A percentile compares a stretch with the other conserved stretches of the same genome.
Evolutionary conservation across 2,888 invertebrate genomes (phyloP).

Genomic region (Drosophila differens): DNA sequence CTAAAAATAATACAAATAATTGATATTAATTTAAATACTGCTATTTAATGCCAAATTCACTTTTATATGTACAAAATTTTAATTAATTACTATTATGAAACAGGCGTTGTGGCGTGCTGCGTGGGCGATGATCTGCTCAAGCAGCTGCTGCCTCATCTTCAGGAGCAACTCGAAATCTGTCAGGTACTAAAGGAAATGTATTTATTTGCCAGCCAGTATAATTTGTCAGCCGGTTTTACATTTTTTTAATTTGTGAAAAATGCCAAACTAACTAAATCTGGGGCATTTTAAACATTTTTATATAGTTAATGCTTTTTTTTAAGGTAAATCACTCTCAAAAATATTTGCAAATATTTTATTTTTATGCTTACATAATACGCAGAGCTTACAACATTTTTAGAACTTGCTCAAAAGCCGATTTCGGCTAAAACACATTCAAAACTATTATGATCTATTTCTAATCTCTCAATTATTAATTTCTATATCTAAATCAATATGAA

Average conservation of each 20-base stretch:
- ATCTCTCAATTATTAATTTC: not conserved
- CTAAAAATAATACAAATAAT: not conserved
- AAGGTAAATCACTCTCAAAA: not conserved
- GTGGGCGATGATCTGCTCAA: conserved; percentile 97
- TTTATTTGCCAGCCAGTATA: not conserved
- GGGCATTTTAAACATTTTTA: not conserved
- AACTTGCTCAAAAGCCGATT: not conserved
- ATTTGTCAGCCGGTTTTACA: not conserved
- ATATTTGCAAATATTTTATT: not conserved
- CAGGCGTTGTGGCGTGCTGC: conserved; percentile 94
- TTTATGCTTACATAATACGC: too few relatives aligned
- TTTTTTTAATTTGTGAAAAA: not conserved
- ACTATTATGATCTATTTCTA: not conserved
- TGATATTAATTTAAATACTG: not conserved
- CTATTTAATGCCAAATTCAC: not conserved
- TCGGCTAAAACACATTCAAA: too few relatives aligned
- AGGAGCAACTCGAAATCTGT: conserved; percentile 97
- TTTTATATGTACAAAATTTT: not conserved
- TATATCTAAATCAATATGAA: not conserved
- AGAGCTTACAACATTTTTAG: not conserved
- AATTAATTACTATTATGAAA: conserved; percentile 9
- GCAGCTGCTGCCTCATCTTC: conserved; percentile 96
- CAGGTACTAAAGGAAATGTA: conserved; percentile 86
- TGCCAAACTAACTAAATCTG: not conserved
- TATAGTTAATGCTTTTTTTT: not conserved